Conservation (phyloP, 1,140 invertebrate species). For the Archegozetes longisetosus region DNA sequence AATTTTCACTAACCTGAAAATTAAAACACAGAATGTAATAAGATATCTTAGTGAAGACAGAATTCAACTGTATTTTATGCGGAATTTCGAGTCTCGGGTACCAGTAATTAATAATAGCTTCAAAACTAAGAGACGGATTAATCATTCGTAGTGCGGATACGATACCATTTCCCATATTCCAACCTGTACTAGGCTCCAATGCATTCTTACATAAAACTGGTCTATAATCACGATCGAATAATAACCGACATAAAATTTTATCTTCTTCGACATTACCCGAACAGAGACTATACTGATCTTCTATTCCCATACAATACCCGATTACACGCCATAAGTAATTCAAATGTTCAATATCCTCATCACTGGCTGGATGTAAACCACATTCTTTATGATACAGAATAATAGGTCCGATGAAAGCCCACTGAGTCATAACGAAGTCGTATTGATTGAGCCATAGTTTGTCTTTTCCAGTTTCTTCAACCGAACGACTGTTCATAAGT, state of each 20-base stretch:
- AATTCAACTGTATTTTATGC: background rate
- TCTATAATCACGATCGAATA: constrained; percentile 3
- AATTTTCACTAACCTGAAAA: background rate
- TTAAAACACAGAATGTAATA: background rate
- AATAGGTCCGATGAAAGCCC: constrained; percentile 54
- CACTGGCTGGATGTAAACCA: constrained; percentile 36
- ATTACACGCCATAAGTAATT: constrained; percentile 67
- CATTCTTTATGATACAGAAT: constrained; percentile 45
- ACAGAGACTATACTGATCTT: constrained; percentile 51
- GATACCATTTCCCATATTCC: background rate
- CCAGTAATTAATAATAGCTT: background rate
- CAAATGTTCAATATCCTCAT: constrained; percentile 48
- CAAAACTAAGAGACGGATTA: background rate
- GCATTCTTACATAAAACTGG: background rate
- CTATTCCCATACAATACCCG: constrained; percentile 58
- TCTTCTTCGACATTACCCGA: constrained; percentile 32
- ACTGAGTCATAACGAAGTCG: constrained; percentile 56
- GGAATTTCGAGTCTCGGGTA: background rate
- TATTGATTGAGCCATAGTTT: constrained; percentile 42
- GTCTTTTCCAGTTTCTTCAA: constrained; percentile 14
- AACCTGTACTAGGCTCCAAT: background rate
- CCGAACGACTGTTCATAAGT: constrained; percentile 29
- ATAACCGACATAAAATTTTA: constrained; percentile 13
- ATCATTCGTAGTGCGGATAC: background rate
- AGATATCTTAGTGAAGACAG: background rate